Percentiles rank a stretch among this genome's conserved stretches.
These are phyloP conservation scores for Tenodera sinensis DNA, from an alignment of 2,888 invertebrate species.

Conservation along the genomic window DNA sequence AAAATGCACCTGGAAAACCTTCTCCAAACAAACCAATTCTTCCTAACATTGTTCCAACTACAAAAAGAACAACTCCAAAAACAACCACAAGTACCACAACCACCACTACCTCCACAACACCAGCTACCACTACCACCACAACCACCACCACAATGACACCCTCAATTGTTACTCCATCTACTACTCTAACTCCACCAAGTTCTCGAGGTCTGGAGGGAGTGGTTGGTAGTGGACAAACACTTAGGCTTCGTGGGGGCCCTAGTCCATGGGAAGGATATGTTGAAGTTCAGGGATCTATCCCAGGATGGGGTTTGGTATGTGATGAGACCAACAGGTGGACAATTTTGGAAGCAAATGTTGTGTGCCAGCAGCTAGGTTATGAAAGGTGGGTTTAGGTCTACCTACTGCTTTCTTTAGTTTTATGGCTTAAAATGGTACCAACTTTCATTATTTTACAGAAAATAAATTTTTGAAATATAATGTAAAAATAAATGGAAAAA, in stretches of 20 bases:
- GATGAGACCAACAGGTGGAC: constrained; percentile 48
- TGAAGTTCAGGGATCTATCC: constrained; percentile 44
- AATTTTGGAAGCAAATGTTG: constrained; percentile 49
- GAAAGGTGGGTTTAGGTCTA: constrained; percentile 40
- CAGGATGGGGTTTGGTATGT: constrained; percentile 52
- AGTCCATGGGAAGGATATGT: constrained; percentile 47
- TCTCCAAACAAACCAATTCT: background rate
- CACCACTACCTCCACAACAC: constrained; percentile 2
- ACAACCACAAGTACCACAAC: constrained; percentile 20
- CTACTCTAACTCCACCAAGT: background rate
- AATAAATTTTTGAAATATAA: too few relatives aligned
- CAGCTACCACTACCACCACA: background rate
- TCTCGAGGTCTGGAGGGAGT: background rate
- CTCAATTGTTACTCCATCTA: background rate
- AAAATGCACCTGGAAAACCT: constrained; percentile 7
- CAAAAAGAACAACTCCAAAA: constrained; percentile 8
- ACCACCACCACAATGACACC: background rate
- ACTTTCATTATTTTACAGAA: too few relatives aligned
- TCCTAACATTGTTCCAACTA: constrained; percentile 17
- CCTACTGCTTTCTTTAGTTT: too few relatives aligned
- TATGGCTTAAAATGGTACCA: too few relatives aligned
- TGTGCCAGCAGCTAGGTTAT: constrained; percentile 52
- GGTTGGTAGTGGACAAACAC: constrained; percentile 38
- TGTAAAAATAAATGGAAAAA: too few relatives aligned
- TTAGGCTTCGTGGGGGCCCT: constrained; percentile 47